phyloP scores from a whole-genome alignment of 1,140 invertebrate genomes.

The Drosophila kurseongensis region DNA sequence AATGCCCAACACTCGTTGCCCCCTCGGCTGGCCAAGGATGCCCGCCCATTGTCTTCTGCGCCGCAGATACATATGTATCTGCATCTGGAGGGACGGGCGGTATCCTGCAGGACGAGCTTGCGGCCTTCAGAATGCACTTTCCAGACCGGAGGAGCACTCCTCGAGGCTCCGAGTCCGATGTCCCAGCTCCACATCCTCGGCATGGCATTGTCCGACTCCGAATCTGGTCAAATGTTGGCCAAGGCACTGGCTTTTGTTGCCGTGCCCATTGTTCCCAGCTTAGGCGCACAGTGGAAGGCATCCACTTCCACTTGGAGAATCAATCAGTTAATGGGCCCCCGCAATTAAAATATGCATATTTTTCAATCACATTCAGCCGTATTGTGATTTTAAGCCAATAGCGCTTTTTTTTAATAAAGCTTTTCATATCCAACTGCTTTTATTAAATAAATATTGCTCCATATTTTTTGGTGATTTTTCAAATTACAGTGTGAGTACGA shows the following conservation, averaged over 20 bases:
- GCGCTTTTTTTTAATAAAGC: too few species aligned
- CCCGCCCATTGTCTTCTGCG: not conserved
- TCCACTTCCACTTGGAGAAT: not conserved
- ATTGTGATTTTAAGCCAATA: too few species aligned
- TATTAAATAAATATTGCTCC: too few species aligned
- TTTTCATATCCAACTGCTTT: too few species aligned
- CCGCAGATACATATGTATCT: not conserved
- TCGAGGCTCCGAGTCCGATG: not conserved
- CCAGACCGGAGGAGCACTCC: conserved; percentile 11
- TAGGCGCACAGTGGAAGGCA: conserved; percentile 10
- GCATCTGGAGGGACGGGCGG: not conserved
- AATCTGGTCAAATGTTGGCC: conserved; percentile 22
- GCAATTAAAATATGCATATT: too few species aligned
- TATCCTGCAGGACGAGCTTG: conserved; percentile 20
- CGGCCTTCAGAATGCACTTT: conserved; percentile 31
- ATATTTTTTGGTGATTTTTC: too few species aligned
- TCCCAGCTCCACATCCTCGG: conserved; percentile 5
- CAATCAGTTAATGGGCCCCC: too few species aligned
- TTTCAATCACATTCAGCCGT: too few species aligned
- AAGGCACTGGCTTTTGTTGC: conserved; percentile 6
- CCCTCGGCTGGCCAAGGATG: conserved; percentile 1
- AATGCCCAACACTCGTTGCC: conserved; percentile 63
- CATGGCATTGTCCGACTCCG: conserved; percentile 21
- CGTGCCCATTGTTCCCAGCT: conserved; percentile 5
- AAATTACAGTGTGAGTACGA: too few species aligned